Evolutionary conservation across 2,113 vertebrate genomes (phyloP).

Genomic region (Scomber scombrus): DNA sequence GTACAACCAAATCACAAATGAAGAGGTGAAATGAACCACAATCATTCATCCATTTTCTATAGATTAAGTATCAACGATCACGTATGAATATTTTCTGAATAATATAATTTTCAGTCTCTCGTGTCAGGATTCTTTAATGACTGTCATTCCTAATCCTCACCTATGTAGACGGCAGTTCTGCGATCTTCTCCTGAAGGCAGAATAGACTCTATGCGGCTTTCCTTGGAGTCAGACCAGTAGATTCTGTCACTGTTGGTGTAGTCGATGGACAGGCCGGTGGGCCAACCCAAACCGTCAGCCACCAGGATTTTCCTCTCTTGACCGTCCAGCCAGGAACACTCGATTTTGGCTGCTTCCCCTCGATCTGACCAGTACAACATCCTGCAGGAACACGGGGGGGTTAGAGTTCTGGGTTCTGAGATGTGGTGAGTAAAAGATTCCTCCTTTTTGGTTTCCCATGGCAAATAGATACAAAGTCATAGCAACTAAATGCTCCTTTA

Average conservation of each 20-base stretch:
- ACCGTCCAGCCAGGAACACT: conserved; percentile 94
- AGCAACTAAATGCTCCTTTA: neutral
- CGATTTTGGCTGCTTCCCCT: conserved; percentile 89
- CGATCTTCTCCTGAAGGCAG: conserved; percentile 90
- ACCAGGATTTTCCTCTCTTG: conserved; percentile 87
- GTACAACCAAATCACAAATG: neutral
- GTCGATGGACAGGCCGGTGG: conserved; percentile 92
- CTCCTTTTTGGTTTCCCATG: neutral
- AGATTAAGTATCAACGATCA: neutral
- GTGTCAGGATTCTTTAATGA: no score
- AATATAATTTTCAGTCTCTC: no score
- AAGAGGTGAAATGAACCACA: neutral
- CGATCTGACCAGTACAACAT: conserved; percentile 95
- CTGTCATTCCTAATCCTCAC: conserved; percentile 73
- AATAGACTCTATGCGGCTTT: conserved; percentile 91
- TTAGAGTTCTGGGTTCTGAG: neutral
- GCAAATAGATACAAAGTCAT: neutral
- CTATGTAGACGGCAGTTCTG: conserved; percentile 83
- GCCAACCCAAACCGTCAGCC: conserved; percentile 89
- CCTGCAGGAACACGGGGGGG: conserved; percentile 69
- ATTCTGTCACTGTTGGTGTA: conserved; percentile 91
- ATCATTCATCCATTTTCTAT: no score
- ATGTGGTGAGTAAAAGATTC: neutral
- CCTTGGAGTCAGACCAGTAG: conserved; percentile 96
- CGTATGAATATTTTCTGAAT: neutral